phyloP scores from a whole-genome alignment of 2,797 vertebrate genomes.

The Pangasius larnaudii region DNA sequence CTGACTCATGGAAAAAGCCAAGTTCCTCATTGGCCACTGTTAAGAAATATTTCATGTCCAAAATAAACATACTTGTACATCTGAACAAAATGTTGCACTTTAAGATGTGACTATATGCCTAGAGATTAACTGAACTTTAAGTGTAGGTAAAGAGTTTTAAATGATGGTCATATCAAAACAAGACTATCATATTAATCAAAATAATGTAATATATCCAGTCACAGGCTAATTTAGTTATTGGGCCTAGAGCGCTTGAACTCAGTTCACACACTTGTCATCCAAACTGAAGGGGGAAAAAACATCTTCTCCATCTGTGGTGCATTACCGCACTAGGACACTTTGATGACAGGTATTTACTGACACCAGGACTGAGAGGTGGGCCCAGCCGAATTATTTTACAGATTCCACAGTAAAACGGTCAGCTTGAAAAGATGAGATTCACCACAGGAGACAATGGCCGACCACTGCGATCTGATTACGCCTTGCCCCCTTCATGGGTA shows the following conservation, averaged over 20 bases:
- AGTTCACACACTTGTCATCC: background rate
- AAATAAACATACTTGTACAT: background rate
- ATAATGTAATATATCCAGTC: background rate
- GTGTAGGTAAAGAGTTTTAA: background rate
- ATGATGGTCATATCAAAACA: background rate
- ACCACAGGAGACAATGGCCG: slow-evolving; percentile 64
- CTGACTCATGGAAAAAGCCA: background rate
- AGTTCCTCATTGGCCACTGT: background rate
- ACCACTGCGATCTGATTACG: slow-evolving; percentile 73
- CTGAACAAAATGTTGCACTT: background rate
- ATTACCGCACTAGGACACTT: slow-evolving; percentile 65
- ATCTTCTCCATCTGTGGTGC: slow-evolving; percentile 53
- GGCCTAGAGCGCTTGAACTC: background rate
- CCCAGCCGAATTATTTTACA: slow-evolving; percentile 70
- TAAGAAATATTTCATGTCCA: background rate
- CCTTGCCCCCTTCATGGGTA: slow-evolving; percentile 61
- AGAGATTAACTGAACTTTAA: background rate
- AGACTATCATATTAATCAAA: slow-evolving; percentile 15
- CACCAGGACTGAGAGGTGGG: slow-evolving; percentile 46
- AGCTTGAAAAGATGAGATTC: slow-evolving; percentile 77
- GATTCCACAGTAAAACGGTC: slow-evolving; percentile 76
- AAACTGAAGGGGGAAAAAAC: background rate
- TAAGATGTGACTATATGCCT: background rate
- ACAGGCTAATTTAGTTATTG: slow-evolving; percentile 25
- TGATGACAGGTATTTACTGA: slow-evolving; percentile 75